Conservation (phyloP, 2,113 vertebrate genomes). For the Lamprotornis superbus region DNA sequence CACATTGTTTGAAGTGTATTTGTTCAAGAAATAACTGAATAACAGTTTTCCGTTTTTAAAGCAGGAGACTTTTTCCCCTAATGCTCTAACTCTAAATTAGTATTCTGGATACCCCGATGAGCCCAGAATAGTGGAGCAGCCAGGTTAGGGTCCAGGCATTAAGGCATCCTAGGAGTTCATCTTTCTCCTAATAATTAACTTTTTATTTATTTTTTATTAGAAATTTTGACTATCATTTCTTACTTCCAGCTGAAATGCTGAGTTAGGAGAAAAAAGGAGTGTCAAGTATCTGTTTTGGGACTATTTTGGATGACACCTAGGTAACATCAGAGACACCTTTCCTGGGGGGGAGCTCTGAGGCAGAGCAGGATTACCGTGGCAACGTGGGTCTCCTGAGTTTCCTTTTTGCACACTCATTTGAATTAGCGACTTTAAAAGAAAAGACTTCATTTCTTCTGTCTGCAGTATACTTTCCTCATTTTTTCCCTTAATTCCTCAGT, state of each 20-base stretch:
- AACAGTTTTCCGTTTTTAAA: conserved; percentile 42
- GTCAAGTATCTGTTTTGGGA: not conserved
- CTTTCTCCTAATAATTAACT: not conserved
- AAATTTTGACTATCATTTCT: not conserved
- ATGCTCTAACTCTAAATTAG: not conserved
- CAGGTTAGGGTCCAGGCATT: not conserved
- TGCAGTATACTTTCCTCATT: not conserved
- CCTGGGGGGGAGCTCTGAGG: conserved; percentile 30
- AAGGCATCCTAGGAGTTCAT: not conserved
- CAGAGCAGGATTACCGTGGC: conserved; percentile 14
- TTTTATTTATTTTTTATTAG: not conserved
- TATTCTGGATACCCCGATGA: not conserved
- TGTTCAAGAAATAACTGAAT: conserved; percentile 54
- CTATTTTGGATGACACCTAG: conserved; percentile 43
- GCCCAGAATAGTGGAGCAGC: not conserved
- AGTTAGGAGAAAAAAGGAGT: not conserved
- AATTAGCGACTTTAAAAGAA: conserved; percentile 11
- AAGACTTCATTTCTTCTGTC: conserved; percentile 21
- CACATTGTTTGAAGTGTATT: conserved; percentile 57
- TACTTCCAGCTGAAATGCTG: not conserved
- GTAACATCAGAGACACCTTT: conserved; percentile 24
- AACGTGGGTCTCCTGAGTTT: not conserved
- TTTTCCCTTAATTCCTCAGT: not conserved
- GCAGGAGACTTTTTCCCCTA: not conserved
- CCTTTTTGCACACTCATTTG: conserved; percentile 11